Evolutionary conservation across 2,113 vertebrate species (phyloP).

Genomic region (Platycercus adscitus): DNA sequence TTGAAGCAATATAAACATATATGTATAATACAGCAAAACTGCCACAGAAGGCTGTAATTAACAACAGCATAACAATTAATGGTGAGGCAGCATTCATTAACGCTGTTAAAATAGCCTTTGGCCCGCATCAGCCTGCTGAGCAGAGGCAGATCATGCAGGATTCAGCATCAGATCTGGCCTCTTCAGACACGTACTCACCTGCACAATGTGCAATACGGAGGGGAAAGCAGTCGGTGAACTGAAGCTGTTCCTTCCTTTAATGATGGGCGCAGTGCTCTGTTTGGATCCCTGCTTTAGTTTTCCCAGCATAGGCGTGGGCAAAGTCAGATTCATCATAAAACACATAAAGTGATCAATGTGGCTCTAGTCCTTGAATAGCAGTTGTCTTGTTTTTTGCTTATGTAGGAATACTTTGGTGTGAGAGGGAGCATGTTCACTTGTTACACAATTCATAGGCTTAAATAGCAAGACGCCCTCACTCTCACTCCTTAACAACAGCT

Average conservation of each 20-base stretch:
- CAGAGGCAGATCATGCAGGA: background rate
- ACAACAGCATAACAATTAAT: fast-evolving
- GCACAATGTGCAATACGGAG: fast-evolving
- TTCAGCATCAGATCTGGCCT: fast-evolving
- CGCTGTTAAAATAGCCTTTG: background rate
- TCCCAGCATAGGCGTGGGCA: background rate
- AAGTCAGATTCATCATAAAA: background rate
- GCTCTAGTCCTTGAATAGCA: background rate
- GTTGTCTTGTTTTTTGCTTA: background rate
- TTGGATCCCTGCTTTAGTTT: background rate
- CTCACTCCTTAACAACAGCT: background rate
- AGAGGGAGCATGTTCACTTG: background rate
- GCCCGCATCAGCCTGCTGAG: fast-evolving
- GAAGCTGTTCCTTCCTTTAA: background rate
- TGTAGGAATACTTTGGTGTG: background rate
- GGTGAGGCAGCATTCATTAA: background rate
- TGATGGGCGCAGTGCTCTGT: fast-evolving
- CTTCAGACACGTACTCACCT: fast-evolving
- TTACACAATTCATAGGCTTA: background rate
- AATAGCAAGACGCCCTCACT: background rate
- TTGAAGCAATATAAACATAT: background rate
- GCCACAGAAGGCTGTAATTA: background rate
- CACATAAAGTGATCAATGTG: background rate
- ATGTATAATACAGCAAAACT: no score
- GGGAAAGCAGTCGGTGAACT: background rate